Evolutionary conservation across 2,797 vertebrate species (phyloP).

Genomic region (Halcyon leucocephala): DNA sequence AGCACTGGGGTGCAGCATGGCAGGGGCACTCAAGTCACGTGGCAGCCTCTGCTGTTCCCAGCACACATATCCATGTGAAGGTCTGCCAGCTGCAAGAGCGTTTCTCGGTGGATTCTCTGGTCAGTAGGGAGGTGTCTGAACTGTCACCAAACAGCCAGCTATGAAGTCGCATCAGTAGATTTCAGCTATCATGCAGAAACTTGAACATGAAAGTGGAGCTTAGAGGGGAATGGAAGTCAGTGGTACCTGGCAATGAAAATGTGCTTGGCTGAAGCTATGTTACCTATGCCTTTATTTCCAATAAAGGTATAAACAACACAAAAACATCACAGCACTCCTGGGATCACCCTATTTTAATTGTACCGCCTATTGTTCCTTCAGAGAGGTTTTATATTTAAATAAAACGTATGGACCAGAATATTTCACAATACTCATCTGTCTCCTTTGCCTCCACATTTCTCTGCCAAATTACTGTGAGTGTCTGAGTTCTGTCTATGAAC

Average conservation of each 20-base stretch:
- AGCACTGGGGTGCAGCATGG: neutral
- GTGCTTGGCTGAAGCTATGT: neutral
- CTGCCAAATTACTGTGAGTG: neutral
- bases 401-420: neutral
- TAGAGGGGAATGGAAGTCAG: neutral
- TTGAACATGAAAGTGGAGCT: accelerated
- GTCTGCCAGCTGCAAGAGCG: accelerated
- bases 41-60: accelerated
- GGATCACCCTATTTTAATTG: neutral
- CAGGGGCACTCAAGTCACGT: accelerated
- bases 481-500: neutral
- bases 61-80: accelerated
- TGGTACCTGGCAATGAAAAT: neutral
- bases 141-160: neutral
- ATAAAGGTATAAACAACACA: neutral
- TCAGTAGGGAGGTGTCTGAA: too few relatives aligned
- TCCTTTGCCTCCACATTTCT: neutral
- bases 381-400: neutral
- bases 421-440: neutral
- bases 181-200: neutral
- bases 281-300: neutral
- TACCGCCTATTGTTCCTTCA: neutral
- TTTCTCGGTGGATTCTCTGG: neutral
- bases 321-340: neutral
- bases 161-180: accelerated